Percentiles rank a stretch among this genome's conserved stretches.
These are phyloP conservation scores for Capra hircus DNA, from an alignment of 2,113 vertebrate genomes.

Conservation along the genomic window DNA sequence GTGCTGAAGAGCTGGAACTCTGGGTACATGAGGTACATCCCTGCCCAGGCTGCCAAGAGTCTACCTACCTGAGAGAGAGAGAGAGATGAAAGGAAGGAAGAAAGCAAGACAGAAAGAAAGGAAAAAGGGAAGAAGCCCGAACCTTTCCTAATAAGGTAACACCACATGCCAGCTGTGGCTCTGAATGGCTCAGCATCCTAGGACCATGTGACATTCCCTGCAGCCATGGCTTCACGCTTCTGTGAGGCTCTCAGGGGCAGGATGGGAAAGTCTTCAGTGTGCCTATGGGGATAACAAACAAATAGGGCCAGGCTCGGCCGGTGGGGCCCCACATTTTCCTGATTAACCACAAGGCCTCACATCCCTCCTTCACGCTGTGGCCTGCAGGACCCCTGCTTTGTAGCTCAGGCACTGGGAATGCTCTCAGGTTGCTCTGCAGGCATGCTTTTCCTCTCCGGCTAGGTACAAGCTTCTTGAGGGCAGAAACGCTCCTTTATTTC, in stretches of 20 bases:
- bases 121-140: background rate
- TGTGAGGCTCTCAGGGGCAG: constrained; percentile 3
- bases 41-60: background rate
- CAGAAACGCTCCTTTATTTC: background rate
- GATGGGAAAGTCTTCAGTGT: background rate
- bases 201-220: background rate
- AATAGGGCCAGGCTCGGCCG: background rate
- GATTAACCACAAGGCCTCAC: background rate
- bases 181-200: constrained; percentile 27
- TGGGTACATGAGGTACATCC: background rate
- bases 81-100: too few species aligned
- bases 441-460: background rate
- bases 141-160: constrained; percentile 61
- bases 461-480: constrained; percentile 13
- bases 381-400: background rate
- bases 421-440: background rate
- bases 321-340: background rate
- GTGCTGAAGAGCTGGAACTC: background rate
- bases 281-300: background rate
- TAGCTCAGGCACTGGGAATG: background rate
- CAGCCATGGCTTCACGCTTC: background rate
- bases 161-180: constrained; percentile 38
- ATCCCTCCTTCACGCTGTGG: background rate
- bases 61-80: background rate
- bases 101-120: background rate